Evolutionary conservation across 2,113 vertebrate species (phyloP), one percentile per base, ranked within the genome.

Genomic region (Setophaga petechia): DNA sequence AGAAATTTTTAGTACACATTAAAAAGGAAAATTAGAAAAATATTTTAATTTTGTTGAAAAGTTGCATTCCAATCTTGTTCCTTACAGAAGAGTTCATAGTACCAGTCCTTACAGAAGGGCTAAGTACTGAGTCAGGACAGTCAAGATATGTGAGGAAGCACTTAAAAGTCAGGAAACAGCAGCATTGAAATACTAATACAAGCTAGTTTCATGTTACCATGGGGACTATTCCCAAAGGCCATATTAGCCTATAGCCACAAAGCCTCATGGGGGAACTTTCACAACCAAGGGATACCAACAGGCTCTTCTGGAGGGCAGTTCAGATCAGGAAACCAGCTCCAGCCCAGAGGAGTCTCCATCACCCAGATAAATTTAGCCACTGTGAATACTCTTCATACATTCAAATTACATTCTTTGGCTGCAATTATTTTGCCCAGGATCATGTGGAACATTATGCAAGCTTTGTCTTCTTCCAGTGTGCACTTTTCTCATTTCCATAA

Each of bases 401-500:
- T 89, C 73, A 69, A 63, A 94, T 75, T 15, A 89, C 37, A 65
- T 41, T 79, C 81, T 63, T 89, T 54, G 65, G 51, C 71, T 44
- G 67, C 86, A 78, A 68, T 71, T 92, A 90, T 89, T 90, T 93
- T 84, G 44, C 35, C 68, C 33, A 46, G 61, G 47, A 93, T 55
- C 33, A 84, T 9, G 16, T 59, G 63, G 46, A 62, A 61, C 43
- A 88, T 84, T 88, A 88, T 80, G 83, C 76, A 91, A 95, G 52
- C 57, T 86, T 89, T 57, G 47, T 39, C 72, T 75, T 87, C 67
- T 73, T 95, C 77, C 6, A 9, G 37, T 25, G 67, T 85, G 71
- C 43, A 86, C 59, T 77, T 51, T 74, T 81, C 80, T 81, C 76
- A 93, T 95, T 96, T 92, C 93, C 76, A 54, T 89, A 96, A 90